Evolutionary conservation across 2,113 vertebrate genomes (phyloP).

Genomic region (Paradisaea rubra): DNA sequence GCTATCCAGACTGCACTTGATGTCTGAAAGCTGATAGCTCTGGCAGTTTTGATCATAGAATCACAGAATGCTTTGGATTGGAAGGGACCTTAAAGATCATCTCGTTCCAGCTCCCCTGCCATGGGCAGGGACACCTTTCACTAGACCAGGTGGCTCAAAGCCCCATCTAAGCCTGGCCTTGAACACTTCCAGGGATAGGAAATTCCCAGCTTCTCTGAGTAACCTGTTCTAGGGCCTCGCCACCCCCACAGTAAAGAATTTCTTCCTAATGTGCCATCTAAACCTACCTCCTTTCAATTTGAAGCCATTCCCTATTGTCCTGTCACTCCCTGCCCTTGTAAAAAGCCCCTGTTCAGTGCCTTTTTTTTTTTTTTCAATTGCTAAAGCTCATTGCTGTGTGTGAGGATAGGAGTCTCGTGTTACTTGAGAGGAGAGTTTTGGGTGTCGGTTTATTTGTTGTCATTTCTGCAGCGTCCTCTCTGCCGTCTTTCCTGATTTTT

Average conservation of each 20-base stretch:
- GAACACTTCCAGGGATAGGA: neutral
- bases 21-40: neutral
- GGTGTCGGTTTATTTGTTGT: neutral
- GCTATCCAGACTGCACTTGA: neutral
- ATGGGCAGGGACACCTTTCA: neutral
- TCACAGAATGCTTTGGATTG: neutral
- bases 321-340: neutral
- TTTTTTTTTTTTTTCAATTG: neutral
- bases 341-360: neutral
- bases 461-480: neutral
- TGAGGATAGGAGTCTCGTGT: rapidly evolving
- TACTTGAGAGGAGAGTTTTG: neutral
- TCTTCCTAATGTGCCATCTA: neutral
- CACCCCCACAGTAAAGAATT: neutral
- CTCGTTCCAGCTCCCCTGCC: neutral
- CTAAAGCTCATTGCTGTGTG: neutral
- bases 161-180: too few species aligned
- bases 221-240: neutral
- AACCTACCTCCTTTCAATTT: neutral
- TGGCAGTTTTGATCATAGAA: neutral
- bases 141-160: neutral
- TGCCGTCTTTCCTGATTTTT: neutral
- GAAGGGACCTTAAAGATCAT: neutral
- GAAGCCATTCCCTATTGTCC: neutral
- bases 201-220: neutral